These are phyloP conservation scores for Orthonychiurus folsomi DNA, from an alignment of 2,888 invertebrate species.

Conservation along the genomic window DNA sequence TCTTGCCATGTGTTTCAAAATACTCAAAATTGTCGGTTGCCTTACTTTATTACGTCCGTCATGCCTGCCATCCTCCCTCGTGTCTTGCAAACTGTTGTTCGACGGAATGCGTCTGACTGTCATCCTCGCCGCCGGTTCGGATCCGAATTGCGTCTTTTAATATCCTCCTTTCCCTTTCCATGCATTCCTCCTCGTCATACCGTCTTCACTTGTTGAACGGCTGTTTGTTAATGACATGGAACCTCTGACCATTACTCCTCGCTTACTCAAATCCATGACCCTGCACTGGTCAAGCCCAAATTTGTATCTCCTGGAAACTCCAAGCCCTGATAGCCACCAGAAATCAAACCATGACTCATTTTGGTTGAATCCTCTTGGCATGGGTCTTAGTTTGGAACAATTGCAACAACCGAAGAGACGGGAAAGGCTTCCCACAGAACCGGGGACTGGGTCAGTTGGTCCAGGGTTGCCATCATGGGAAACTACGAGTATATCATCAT, in stretches of 20 bases:
- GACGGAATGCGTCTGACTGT: no score
- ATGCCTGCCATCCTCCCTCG: no score
- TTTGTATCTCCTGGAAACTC: not conserved
- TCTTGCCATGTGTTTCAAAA: no score
- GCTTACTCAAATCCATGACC: not conserved
- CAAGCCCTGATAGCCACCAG: not conserved
- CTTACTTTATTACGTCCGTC: no score
- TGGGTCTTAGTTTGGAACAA: conserved; percentile 23
- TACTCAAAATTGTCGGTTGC: no score
- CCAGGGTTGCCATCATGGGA: conserved; percentile 22
- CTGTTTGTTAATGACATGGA: no score
- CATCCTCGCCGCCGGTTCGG: no score
- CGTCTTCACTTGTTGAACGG: not conserved
- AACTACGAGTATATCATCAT: conserved; percentile 35
- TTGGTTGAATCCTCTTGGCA: conserved; percentile 1
- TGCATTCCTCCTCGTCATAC: not conserved
- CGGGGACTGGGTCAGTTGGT: conserved; percentile 46
- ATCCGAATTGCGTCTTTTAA: not conserved
- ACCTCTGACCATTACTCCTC: not conserved
- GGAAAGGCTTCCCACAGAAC: conserved; percentile 53
- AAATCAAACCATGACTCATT: not conserved
- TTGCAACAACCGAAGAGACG: conserved; percentile 44
- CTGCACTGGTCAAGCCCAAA: not conserved
- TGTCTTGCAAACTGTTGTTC: no score
- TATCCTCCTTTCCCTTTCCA: not conserved